These are phyloP conservation scores for Gallinago solitaria DNA, from an alignment of 2,797 vertebrate species.

Conservation along the genomic window DNA sequence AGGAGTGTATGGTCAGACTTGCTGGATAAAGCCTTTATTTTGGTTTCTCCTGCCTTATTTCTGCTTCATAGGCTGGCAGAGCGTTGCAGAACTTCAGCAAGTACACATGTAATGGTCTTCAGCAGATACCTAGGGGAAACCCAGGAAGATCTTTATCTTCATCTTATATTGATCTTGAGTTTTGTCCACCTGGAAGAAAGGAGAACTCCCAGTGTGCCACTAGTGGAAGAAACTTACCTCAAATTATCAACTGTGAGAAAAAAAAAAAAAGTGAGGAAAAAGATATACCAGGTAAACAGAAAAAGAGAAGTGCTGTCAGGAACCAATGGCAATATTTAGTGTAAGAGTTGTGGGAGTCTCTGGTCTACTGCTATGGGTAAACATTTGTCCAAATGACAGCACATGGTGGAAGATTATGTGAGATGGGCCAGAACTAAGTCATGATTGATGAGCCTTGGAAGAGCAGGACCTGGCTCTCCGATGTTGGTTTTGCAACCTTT, in stretches of 20 bases:
- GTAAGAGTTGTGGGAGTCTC: neutral
- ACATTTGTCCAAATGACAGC: constrained; percentile 36
- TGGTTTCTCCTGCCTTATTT: neutral
- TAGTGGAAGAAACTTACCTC: neutral
- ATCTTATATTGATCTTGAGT: neutral
- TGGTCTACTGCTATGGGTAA: constrained; percentile 7
- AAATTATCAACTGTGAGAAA: neutral
- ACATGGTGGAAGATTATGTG: neutral
- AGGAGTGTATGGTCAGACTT: neutral
- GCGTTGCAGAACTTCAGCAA: neutral
- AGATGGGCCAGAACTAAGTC: constrained; percentile 43
- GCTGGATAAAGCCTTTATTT: neutral
- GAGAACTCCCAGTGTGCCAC: neutral
- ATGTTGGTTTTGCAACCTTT: constrained; percentile 64
- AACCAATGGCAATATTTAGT: neutral
- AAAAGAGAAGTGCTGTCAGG: neutral
- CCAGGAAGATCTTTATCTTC: neutral
- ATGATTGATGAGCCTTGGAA: constrained; percentile 56
- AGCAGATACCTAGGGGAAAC: neutral
- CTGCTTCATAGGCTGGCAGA: neutral
- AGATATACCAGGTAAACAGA: neutral
- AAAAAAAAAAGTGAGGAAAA: neutral
- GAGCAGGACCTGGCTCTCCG: constrained; percentile 40
- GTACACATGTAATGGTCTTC: neutral
- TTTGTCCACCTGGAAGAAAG: neutral